A percentile compares a stretch with the other conserved stretches of the same genome.
Evolutionary conservation across 92 coral and sea anemone species (phyloP).

Genomic region (Epizoanthus rinbou): DNA sequence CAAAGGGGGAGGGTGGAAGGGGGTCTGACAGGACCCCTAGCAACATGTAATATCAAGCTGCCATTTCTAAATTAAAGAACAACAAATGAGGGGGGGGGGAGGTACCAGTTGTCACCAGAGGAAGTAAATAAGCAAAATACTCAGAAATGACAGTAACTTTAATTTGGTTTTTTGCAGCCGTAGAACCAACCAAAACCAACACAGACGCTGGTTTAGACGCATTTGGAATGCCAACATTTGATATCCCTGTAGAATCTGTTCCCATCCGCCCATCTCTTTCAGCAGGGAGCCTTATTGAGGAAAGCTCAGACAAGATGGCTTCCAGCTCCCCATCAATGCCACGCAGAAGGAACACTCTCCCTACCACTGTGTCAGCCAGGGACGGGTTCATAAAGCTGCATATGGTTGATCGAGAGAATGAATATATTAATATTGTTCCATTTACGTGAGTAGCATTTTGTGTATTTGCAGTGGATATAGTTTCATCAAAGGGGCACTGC

Average conservation of each 20-base stretch:
- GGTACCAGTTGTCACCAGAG: no score
- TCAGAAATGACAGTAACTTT: no score
- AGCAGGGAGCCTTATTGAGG: conserved; percentile 55
- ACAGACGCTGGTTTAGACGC: conserved; percentile 62
- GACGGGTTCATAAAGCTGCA: conserved; percentile 85
- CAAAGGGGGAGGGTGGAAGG: no score
- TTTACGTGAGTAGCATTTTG: conserved; percentile 62
- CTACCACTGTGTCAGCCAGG: conserved; percentile 72
- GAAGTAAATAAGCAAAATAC: no score
- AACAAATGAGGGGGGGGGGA: no score
- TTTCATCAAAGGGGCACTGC: neutral
- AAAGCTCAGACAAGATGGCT: conserved; percentile 51
- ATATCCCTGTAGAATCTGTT: conserved; percentile 42
- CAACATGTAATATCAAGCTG: no score
- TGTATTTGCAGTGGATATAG: neutral
- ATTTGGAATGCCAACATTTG: conserved; percentile 85
- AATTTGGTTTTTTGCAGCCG: neutral
- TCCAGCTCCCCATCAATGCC: conserved; percentile 75
- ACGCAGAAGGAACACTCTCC: conserved; percentile 57
- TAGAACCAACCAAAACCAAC: conserved; percentile 32
- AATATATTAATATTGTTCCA: conserved; percentile 64
- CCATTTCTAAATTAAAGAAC: no score
- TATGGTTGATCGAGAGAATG: conserved; percentile 77
- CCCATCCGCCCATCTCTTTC: conserved; percentile 77
- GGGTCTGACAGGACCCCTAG: no score